A percentile compares a stretch with the other conserved stretches of the same genome.
Evolutionary conservation across 2,113 vertebrate genomes (phyloP).

Genomic region (Saimiri boliviensis): DNA sequence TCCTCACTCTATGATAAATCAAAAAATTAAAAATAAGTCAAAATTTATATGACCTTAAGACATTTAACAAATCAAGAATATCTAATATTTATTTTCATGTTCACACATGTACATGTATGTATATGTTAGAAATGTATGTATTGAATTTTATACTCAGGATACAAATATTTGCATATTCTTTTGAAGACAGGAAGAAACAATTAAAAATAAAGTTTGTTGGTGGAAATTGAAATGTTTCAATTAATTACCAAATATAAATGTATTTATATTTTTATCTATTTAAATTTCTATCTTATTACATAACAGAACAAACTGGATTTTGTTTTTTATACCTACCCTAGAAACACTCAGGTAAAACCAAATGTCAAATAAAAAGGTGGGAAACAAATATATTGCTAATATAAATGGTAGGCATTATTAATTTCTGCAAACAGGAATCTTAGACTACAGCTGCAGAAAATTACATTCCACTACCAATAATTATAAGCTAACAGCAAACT

Average conservation of each 20-base stretch:
- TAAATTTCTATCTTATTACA: background rate
- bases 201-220: background rate
- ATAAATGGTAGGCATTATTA: background rate
- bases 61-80: background rate
- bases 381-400: background rate
- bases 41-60: background rate
- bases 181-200: background rate
- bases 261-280: no score
- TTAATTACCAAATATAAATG: background rate
- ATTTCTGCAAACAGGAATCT: background rate
- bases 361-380: background rate
- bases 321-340: background rate
- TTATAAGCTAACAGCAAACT: fast-evolving
- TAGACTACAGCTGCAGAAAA: background rate
- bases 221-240: background rate
- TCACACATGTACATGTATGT: background rate
- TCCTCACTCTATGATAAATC: background rate
- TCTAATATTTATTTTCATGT: background rate
- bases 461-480: background rate
- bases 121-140: background rate
- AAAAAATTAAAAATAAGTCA: background rate
- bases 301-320: background rate
- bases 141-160: background rate
- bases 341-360: background rate
- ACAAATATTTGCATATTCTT: background rate